A percentile compares a stretch with the other conserved stretches of the same genome.
phyloP scores from a whole-genome alignment of 2,113 vertebrate genomes.

The Balaenoptera acutorostrata region DNA sequence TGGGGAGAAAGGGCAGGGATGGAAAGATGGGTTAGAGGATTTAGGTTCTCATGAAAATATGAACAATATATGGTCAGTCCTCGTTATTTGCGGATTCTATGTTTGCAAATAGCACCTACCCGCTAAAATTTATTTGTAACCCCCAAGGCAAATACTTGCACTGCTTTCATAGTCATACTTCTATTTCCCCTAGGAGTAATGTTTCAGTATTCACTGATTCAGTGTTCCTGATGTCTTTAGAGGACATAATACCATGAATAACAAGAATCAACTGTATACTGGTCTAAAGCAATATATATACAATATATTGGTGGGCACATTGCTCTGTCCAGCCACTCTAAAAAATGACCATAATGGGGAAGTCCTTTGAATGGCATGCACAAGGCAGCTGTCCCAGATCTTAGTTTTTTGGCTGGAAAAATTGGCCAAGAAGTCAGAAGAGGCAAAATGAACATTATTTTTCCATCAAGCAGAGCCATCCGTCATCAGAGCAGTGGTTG shows the following conservation, averaged over 20 bases:
- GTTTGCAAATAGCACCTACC: neutral
- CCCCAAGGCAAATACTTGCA: neutral
- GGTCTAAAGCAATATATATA: neutral
- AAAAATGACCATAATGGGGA: neutral
- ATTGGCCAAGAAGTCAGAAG: neutral
- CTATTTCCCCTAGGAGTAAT: neutral
- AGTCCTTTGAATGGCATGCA: neutral
- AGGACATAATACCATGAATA: neutral
- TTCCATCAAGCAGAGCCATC: neutral
- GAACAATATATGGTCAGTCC: neutral
- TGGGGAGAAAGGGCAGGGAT: neutral
- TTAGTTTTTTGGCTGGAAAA: neutral
- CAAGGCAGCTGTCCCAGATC: neutral
- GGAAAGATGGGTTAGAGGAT: neutral
- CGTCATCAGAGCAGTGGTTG: neutral
- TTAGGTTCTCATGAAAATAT: neutral
- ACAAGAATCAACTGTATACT: neutral
- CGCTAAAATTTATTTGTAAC: neutral
- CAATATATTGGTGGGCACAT: neutral
- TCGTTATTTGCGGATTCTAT: neutral
- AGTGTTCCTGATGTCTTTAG: neutral
- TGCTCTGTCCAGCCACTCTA: neutral
- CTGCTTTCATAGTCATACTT: neutral
- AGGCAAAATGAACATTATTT: neutral
- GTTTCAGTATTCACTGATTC: neutral